These are phyloP conservation scores for Galerucella nymphaeae DNA, from an alignment of 2,888 invertebrate species.

Conservation along the genomic window DNA sequence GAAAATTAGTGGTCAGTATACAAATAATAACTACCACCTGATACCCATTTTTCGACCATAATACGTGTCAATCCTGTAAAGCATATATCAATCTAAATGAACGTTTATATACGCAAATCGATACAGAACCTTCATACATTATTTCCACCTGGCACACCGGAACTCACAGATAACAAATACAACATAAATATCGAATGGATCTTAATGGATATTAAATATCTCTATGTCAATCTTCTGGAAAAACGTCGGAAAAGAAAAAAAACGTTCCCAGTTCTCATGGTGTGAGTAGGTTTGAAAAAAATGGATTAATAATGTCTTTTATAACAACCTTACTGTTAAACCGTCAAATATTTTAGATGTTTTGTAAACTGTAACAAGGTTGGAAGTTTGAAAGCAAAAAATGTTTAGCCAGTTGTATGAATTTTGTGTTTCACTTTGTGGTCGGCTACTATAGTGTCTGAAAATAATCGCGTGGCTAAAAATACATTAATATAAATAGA, in stretches of 20 bases:
- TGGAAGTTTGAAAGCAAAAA: no score
- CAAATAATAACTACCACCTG: constrained; percentile 25
- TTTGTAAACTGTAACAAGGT: no score
- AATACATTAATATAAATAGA: no score
- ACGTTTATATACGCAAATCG: constrained; percentile 22
- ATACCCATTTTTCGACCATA: constrained; percentile 19
- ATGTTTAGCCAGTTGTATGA: no score
- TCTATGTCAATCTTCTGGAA: background rate
- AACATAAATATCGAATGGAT: constrained; percentile 4
- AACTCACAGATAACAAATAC: constrained; percentile 11
- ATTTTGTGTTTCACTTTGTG: no score
- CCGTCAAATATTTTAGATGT: no score
- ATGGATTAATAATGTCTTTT: background rate
- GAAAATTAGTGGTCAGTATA: constrained; percentile 20
- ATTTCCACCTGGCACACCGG: constrained; percentile 18
- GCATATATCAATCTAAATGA: constrained; percentile 26
- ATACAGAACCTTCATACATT: constrained; percentile 18
- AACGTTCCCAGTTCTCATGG: background rate
- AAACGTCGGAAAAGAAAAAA: background rate
- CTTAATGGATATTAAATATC: background rate
- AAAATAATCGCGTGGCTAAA: no score
- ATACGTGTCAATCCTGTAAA: constrained; percentile 22
- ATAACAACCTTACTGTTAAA: background rate
- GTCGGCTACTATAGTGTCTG: no score
- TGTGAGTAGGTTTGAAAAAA: background rate